Base-by-base conservation (phyloP, 1,140 invertebrate genomes). In the Episyrphus balteatus region DNA sequence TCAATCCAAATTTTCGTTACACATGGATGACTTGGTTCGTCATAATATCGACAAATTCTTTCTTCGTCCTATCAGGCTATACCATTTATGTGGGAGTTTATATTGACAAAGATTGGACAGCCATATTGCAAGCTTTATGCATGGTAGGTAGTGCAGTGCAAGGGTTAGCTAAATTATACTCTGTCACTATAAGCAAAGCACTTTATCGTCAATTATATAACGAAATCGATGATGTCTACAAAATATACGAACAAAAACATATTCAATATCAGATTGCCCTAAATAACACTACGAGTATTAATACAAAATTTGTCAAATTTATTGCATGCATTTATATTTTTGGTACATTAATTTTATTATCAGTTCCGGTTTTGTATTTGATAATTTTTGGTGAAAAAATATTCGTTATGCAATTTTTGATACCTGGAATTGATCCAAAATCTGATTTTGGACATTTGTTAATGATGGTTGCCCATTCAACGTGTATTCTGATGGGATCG, bases 1-100 rank as follows among this genome's bases (percentile, higher is more conserved):
- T 53, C n/a, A 19, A 51, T 49, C 58, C 54, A 0, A 44, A 57
- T 10, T 61, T 48, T 38, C 48, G 38, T 1, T 55, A 59, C 54
- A 57, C 52, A 50, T 39, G 41, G 40, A 34, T 57, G 11, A 61
- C 56, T 2, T 61, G 61, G 13, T 1, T 40, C 0, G 30, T 61
- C 0, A 37, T 61, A 0, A 13, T 5, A 0, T 34, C 52, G 2
- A 47, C 53, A 17, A 15, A 45, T 1, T 31, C 51, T 12, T 61
- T 55, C 5, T 61, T 47, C 0, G 42, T 15, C n/a, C 55, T 48
- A 13, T 57, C 56, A 8, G 19, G 37, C 0, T 61, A 61, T 33
- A 61, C 59, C 0, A 41, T 61, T 2, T 61, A 61, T 30, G 47
- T 54, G 47, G 59, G 53, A 1, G 44, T 57, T 8, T 12, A 52